Evolutionary conservation across 2,888 invertebrate genomes (phyloP).

Genomic region (Congeria kusceri): DNA sequence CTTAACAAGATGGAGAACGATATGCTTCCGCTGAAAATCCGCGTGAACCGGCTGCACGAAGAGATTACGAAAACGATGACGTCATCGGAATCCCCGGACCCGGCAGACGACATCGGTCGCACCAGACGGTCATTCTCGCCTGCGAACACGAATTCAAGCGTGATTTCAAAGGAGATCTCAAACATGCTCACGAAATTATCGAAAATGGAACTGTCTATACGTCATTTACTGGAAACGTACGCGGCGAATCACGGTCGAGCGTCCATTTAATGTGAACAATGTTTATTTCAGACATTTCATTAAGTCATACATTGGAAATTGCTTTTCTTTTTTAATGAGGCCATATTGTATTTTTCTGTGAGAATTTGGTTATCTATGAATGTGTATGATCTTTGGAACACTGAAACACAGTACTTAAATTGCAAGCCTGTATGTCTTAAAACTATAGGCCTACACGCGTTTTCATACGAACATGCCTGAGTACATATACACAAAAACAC

Average conservation of each 20-base stretch:
- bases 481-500: no score
- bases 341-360: no score
- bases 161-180: slow-evolving; percentile 53
- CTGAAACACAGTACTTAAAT: no score
- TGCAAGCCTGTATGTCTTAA: no score
- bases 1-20: slow-evolving; percentile 66
- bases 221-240: slow-evolving; percentile 56
- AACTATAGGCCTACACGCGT: no score
- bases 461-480: no score
- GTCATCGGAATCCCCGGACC: slow-evolving; percentile 38
- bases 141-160: slow-evolving; percentile 27
- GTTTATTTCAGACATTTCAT: no score
- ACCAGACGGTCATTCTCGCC: slow-evolving; percentile 43
- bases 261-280: slow-evolving; percentile 36
- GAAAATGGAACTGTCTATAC: slow-evolving; percentile 60
- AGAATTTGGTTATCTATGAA: no score
- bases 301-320: no score
- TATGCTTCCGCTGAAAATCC: slow-evolving; percentile 63
- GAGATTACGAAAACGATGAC: slow-evolving; percentile 59
- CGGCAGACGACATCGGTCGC: slow-evolving; percentile 25
- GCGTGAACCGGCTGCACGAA: slow-evolving; percentile 67
- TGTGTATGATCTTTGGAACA: no score
- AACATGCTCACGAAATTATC: slow-evolving; percentile 60
- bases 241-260: slow-evolving; percentile 41
- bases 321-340: no score